Base-by-base conservation (phyloP, 2,113 vertebrate genomes). In the Lepidothrix coronata region DNA sequence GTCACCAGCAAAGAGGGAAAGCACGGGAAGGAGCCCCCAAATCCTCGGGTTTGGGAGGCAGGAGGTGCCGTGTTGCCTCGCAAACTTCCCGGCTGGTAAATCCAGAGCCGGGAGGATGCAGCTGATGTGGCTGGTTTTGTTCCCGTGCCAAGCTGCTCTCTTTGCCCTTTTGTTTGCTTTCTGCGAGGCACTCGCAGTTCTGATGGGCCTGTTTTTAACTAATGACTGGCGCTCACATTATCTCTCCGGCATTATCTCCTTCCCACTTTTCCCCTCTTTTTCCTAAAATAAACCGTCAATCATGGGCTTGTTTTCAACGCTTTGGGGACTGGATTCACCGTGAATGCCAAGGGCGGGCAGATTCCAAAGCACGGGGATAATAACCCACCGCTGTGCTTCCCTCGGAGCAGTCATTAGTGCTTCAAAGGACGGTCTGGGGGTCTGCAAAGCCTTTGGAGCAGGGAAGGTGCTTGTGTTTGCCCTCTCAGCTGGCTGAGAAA, bases 141-240 rank as follows among this genome's bases (percentile, higher is more conserved):
- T 85, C 90, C 77, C 31, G 27, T 57, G 35, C 96, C 95, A 95
- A 85, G 77, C 89, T 87, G 92, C 85, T 96, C 91, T 71, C 94
- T 79, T 74, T 59, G 96, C 96, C 97, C 96, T 95, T 97, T 95
- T 91, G 89, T 96, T 96, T 67, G 76, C 95, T 79, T 4, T 58
- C 54, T 46, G 57, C 19, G 62, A 78, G 51, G 68, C 91, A n/a
- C 89, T 92, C 35, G 71, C 67, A 54, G 79, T 77, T 51, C 91
- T 88, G 95, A 95, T 78, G 87, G 92, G 74, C 72, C 80, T 63
- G 68, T 54, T 90, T 91, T 24, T 33, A 80, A n/a, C 87, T 75
- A 63, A 37, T 73, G 89, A 37, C 91, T 72, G 95, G 43, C 8
- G 65, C 91, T 95, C 86, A 44, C 88, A 2, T 91, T 73, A 75